These are phyloP conservation scores for Corbicula japonica DNA, from an alignment of 2,888 invertebrate genomes.

Conservation along the genomic window DNA sequence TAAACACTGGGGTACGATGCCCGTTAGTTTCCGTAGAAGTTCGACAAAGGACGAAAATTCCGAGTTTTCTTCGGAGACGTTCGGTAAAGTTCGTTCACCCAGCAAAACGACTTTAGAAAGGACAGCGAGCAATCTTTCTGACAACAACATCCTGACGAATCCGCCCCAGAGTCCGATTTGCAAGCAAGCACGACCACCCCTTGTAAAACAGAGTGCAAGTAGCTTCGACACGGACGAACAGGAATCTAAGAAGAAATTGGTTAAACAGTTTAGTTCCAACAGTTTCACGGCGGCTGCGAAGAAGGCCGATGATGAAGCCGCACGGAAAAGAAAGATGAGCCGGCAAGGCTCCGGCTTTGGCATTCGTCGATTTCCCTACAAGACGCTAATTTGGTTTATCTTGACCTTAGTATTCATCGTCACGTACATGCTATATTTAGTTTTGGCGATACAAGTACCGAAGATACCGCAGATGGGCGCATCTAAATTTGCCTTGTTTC, in stretches of 20 bases:
- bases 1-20: slow-evolving; percentile 57
- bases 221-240: slow-evolving; percentile 23
- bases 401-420: slow-evolving; percentile 57
- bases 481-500: slow-evolving; percentile 16
- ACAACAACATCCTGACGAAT: slow-evolving; percentile 18
- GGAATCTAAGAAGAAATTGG: slow-evolving; percentile 37
- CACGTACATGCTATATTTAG: slow-evolving; percentile 50
- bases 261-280: slow-evolving; percentile 49
- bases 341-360: slow-evolving; percentile 59
- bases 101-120: slow-evolving; percentile 30
- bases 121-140: slow-evolving; percentile 42
- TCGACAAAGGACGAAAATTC: slow-evolving; percentile 55
- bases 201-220: slow-evolving; percentile 35
- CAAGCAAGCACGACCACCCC: slow-evolving; percentile 32
- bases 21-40: slow-evolving; percentile 56
- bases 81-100: slow-evolving; percentile 39
- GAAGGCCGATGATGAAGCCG: slow-evolving; percentile 9
- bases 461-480: slow-evolving; percentile 28
- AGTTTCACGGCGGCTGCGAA: slow-evolving; percentile 27
- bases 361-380: slow-evolving; percentile 50
- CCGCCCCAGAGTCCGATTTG: slow-evolving; percentile 31
- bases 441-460: slow-evolving; percentile 32
- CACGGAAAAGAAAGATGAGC: slow-evolving; percentile 49
- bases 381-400: slow-evolving; percentile 61
- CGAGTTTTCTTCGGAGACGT: slow-evolving; percentile 62